Evolutionary conservation across 2,113 vertebrate genomes (phyloP).

Genomic region (Cyprinus carpio): DNA sequence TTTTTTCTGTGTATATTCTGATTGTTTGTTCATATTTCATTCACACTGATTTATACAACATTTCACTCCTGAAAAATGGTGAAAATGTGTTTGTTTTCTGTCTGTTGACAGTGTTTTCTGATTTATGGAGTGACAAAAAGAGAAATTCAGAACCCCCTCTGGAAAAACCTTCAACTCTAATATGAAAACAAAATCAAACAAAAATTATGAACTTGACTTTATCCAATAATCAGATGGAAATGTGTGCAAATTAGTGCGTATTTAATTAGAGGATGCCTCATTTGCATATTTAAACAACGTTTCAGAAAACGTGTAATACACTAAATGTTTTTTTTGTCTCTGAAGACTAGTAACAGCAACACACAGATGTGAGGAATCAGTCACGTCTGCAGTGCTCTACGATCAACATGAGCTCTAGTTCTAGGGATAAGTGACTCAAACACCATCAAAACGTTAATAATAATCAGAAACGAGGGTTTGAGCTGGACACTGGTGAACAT

Average conservation of each 20-base stretch:
- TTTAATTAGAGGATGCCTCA: background rate
- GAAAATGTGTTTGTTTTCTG: too few species aligned
- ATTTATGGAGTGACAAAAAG: background rate
- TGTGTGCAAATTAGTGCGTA: background rate
- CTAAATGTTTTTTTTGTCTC: background rate
- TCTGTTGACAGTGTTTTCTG: background rate
- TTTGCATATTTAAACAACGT: background rate
- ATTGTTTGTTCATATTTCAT: too few species aligned
- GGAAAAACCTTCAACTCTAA: background rate
- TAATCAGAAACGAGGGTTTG: background rate
- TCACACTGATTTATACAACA: too few species aligned
- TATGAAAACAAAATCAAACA: background rate
- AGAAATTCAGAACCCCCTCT: too few species aligned
- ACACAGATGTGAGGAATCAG: too few species aligned
- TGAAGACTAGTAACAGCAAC: background rate
- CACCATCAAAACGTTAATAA: background rate
- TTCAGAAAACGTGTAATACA: too few species aligned
- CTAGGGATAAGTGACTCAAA: background rate
- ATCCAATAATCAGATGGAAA: background rate
- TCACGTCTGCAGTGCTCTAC: background rate
- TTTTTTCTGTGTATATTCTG: too few species aligned
- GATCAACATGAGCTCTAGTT: background rate
- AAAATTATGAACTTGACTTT: too few species aligned
- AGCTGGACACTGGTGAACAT: background rate
- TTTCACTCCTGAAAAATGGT: too few species aligned